Evolutionary conservation across 2,113 vertebrate species (phyloP).

Genomic region (Glareola pratincola): DNA sequence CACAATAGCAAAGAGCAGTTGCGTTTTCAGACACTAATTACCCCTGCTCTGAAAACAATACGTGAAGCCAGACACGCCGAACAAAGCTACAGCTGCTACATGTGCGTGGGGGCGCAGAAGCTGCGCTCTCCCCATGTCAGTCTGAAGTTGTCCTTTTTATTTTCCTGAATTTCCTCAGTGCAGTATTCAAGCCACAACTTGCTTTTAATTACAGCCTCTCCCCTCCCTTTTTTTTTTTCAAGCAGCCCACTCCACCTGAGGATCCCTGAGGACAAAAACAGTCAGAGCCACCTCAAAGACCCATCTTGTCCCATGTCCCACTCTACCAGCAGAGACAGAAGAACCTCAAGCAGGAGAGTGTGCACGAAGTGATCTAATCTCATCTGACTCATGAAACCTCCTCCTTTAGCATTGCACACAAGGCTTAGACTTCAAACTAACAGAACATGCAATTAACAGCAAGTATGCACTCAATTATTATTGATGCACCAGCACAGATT

Average conservation of each 20-base stretch:
- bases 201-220: neutral
- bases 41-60: conserved; percentile 8
- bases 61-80: neutral
- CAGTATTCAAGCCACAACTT: neutral
- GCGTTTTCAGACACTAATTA: conserved; percentile 52
- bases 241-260: neutral
- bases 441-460: neutral
- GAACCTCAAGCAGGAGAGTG: neutral
- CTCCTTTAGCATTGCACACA: neutral
- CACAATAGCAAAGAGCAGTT: neutral
- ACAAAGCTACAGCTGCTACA: conserved; percentile 23
- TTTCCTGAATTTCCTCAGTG: neutral
- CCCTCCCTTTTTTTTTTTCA: neutral
- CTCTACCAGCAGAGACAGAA: neutral
- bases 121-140: neutral
- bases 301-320: neutral
- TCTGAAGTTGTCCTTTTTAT: neutral
- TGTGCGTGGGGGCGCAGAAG: neutral
- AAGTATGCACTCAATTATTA: neutral
- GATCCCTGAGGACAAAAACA: neutral
- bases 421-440: neutral
- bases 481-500: neutral
- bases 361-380: neutral
- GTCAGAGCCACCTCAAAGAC: neutral
- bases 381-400: neutral